Evolutionary conservation across 2,888 invertebrate genomes (phyloP), one percentile per base, ranked within the genome.

Genomic region (Tiphia femorata): DNA sequence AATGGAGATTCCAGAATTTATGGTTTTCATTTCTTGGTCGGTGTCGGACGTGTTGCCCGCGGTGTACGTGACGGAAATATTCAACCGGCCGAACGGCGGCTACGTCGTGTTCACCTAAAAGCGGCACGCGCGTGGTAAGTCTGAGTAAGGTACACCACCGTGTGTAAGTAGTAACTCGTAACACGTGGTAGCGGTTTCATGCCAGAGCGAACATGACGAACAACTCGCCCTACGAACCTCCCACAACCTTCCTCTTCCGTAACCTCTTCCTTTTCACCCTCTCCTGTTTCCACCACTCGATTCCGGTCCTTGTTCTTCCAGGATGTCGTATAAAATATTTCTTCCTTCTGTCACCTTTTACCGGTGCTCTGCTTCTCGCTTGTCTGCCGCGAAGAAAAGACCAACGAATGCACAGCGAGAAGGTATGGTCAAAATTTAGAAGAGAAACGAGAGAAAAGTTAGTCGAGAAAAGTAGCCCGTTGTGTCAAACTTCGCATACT

Each of bases 21-120:
- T 75, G 73, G 67, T 66, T 75, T 76, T 75, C 72, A 72, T 76
- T 77, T 75, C 70, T 72, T 59, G 61, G 64, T 48, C 52, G 38
- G 56, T 17, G 49, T 54, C 48, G 66, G 63, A 73, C 69, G 62
- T 65, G 65, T 72, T 66, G 62, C 58, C 51, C 58, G 62, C 21
- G 27, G 5, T 10, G 62, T 49, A 67, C 73, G 75, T 75, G 73
- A 73, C 58, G 47, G 29, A 67, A 71, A 70, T 75, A 72, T 58
- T 70, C 62, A 64, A 64, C 37, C 12, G 46, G 56, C 21, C 61
- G 57, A 56, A 59, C 49, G 57, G 47, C 46, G 40, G 35, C 17
- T 29, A 42, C 38, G 12, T 29, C 47, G 27, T 37, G 30, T 19
- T 25, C 38, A 14, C 30, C 43, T 47, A 16, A 57, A 29, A 37